phyloP scores from a whole-genome alignment of 2,797 vertebrate genomes.

The Sebastes glaucus region DNA sequence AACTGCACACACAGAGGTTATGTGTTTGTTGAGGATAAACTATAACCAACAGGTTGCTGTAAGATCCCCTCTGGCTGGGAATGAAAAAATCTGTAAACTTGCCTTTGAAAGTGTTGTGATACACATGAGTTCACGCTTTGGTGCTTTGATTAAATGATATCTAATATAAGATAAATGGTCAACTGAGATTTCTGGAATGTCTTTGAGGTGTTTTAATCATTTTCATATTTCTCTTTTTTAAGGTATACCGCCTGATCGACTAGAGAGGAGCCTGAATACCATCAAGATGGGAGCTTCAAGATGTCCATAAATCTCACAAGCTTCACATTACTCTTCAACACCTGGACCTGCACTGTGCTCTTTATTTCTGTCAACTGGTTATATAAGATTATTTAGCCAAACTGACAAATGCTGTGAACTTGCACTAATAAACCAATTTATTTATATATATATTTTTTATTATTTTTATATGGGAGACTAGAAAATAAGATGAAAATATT shows the following conservation, averaged over 20 bases:
- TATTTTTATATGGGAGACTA: neutral
- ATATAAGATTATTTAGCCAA: neutral
- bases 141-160: neutral
- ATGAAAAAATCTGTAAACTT: neutral
- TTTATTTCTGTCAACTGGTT: constrained; percentile 1
- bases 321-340: neutral
- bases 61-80: neutral
- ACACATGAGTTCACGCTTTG: neutral
- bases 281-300: constrained; percentile 7
- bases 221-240: constrained; percentile 23
- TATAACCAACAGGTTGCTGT: neutral
- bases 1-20: neutral
- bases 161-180: neutral
- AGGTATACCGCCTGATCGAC: constrained; percentile 37
- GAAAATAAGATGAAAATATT: constrained; percentile 22
- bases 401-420: neutral
- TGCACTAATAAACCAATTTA: neutral
- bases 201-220: neutral
- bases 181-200: neutral
- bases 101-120: neutral
- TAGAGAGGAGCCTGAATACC: neutral
- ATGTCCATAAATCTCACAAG: neutral
- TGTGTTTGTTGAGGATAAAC: constrained; percentile 13
- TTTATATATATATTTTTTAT: neutral
- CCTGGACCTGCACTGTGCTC: neutral